Evolutionary conservation across 2,888 invertebrate species (phyloP), one percentile per base, ranked within the genome.

Genomic region (Vanessa cardui): DNA sequence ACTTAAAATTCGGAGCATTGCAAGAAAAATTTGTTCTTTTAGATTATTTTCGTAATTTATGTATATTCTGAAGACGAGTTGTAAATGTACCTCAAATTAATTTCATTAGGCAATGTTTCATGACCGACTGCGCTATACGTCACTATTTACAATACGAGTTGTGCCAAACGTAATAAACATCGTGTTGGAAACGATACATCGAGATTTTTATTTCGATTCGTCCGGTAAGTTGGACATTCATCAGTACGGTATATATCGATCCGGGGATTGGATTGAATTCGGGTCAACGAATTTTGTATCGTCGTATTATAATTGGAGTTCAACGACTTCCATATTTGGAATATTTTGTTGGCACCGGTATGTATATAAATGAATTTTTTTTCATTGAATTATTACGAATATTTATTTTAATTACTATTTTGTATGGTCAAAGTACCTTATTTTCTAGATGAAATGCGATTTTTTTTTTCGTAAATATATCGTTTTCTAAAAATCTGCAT

Each of bases 131-230:
- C 56, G 59, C 54, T 58, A 49, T 33, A 74, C 72, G 70, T 73
- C 70, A 70, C 68, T 77, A 74, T 85, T 82, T 81, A 84, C 79
- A 78, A 74, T 77, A 72, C 62, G 33, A 70, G 74, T 79, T 83
- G 81, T 75, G 80, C 81, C 87, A 88, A 88, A 81, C 76, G 77
- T 78, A 89, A 89, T 83, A 89, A 88, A 88, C 83, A 86, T 64
- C 62, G 58, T 69, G 71, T 73, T 70, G 74, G 79, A 79, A 81
- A 75, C 81, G 77, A 78, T 82, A 80, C 78, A 83, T 84, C 76
- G 80, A 81, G 84, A 81, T 86, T 88, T 88, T 89, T 87, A 83
- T 83, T 77, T 79, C 78, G 77, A 80, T 77, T 79, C 76, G 76
- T 75, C 74, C 72, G 72, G 76, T 75, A 73, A 74, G 72, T 72